phyloP scores from a whole-genome alignment of 2,888 invertebrate species.

The Theretra japonica region DNA sequence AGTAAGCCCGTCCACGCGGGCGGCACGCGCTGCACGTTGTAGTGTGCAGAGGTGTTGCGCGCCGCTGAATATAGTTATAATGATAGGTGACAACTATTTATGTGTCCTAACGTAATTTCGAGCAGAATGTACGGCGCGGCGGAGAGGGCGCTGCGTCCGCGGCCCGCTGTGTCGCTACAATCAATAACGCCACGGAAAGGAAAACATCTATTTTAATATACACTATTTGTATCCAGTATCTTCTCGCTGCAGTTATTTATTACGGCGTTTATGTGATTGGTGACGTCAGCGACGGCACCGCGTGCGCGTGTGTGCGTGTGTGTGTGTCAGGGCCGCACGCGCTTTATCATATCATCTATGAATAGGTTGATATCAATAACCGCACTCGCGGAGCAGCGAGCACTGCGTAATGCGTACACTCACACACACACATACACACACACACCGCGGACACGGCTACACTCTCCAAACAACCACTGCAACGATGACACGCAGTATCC shows the following conservation, averaged over 20 bases:
- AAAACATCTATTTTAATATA: constrained; percentile 3
- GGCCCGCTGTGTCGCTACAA: neutral
- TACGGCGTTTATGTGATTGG: neutral
- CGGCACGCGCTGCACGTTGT: neutral
- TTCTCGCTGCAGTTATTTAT: constrained; percentile 1
- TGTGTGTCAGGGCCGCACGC: neutral
- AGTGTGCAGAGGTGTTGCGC: neutral
- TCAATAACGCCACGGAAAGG: constrained; percentile 1
- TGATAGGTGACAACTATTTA: neutral
- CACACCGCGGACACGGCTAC: neutral
- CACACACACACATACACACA: neutral
- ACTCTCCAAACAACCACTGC: neutral
- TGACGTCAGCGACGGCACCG: neutral
- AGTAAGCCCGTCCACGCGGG: no score
- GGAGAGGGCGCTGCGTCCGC: neutral
- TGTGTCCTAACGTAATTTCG: neutral
- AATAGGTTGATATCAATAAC: constrained; percentile 4
- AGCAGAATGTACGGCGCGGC: neutral
- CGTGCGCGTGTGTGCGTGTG: neutral
- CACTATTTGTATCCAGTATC: constrained; percentile 5
- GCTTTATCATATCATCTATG: neutral
- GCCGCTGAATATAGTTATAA: neutral
- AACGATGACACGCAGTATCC: no score
- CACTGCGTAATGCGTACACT: neutral
- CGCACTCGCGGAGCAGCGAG: neutral